These are phyloP conservation scores for Acanthosepion pharaonis DNA, from an alignment of 2,888 invertebrate species.

Conservation along the genomic window DNA sequence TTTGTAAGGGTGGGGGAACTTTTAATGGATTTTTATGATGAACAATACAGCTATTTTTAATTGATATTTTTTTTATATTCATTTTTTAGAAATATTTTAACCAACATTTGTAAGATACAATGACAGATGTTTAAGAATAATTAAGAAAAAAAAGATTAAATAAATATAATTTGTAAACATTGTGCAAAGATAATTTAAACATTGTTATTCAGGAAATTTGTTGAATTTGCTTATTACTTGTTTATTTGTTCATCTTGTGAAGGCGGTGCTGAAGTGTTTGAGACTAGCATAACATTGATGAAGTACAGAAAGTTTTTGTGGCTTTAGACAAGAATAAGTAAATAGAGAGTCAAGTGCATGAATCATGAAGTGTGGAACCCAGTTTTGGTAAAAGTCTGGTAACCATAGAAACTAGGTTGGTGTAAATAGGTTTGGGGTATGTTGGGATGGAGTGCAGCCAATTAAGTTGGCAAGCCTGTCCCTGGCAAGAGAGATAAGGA, in stretches of 20 bases:
- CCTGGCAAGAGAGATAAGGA: neutral
- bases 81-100: too few species aligned
- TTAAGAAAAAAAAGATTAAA: neutral
- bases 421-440: neutral
- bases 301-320: neutral
- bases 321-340: neutral
- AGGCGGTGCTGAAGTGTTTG: neutral
- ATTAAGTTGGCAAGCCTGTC: neutral
- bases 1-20: too few species aligned
- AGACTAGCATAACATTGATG: neutral
- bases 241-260: neutral
- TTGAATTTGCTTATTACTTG: neutral
- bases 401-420: neutral
- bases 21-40: too few species aligned
- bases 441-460: neutral
- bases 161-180: neutral
- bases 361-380: neutral
- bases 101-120: neutral
- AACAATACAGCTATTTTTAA: too few species aligned
- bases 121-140: neutral
- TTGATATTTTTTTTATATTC: too few species aligned
- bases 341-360: neutral
- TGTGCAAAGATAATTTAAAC: neutral
- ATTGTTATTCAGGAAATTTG: neutral
- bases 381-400: slow-evolving; percentile 21